Conservation (phyloP, 2,797 vertebrate species). For the Neostethus bicornis region DNA sequence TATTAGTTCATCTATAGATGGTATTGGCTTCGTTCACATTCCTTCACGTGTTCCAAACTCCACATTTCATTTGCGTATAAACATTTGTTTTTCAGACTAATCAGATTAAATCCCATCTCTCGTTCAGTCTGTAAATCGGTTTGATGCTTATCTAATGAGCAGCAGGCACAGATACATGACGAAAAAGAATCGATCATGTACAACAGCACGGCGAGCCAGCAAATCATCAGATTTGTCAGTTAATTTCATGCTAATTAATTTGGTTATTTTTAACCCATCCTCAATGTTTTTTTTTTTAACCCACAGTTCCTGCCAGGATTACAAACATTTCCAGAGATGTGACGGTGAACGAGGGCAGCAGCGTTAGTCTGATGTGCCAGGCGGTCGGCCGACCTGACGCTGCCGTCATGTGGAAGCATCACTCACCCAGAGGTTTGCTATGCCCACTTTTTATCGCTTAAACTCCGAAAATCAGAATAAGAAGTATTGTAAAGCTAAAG, state of each 20-base stretch:
- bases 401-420: constrained; percentile 91
- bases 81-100: constrained; percentile 16
- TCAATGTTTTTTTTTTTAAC: constrained; percentile 39
- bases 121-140: constrained; percentile 50
- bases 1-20: no score
- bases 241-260: constrained; percentile 70
- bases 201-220: constrained; percentile 40
- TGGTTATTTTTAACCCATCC: constrained; percentile 62
- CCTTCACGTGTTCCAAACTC: no score
- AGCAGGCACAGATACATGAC: constrained; percentile 42
- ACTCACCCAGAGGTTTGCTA: constrained; percentile 86
- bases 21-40: no score
- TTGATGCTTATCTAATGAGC: constrained; percentile 57
- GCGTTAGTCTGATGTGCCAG: constrained; percentile 90
- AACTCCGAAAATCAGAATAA: no score
- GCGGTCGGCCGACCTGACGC: constrained; percentile 94
- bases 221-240: constrained; percentile 66
- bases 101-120: constrained; percentile 40
- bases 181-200: constrained; percentile 66
- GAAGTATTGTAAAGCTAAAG: no score
- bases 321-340: constrained; percentile 92
- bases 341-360: constrained; percentile 95
- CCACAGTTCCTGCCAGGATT: constrained; percentile 92
- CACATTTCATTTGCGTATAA: neutral
- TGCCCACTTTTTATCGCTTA: no score